Evolutionary conservation across 2,797 vertebrate genomes (phyloP).

Genomic region (Hozukius guyotensis): DNA sequence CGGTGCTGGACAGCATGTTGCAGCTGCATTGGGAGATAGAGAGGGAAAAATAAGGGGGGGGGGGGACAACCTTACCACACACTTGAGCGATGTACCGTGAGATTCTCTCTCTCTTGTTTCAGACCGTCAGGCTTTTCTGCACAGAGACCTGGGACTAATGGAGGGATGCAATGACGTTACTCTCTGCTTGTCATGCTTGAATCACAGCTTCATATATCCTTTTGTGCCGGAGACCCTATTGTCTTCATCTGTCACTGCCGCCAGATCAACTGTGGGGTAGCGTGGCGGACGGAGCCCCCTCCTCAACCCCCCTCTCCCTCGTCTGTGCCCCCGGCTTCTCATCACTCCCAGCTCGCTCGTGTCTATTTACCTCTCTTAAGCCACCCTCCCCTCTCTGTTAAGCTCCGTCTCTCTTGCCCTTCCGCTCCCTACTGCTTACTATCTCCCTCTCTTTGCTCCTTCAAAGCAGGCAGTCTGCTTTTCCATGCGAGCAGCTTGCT

Average conservation of each 20-base stretch:
- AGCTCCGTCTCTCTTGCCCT: constrained; percentile 66
- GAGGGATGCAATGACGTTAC: constrained; percentile 68
- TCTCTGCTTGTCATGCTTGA: constrained; percentile 76
- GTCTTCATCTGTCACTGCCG: constrained; percentile 69
- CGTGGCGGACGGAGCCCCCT: constrained; percentile 67
- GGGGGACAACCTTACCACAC: constrained; percentile 54
- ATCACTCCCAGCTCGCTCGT: constrained; percentile 62
- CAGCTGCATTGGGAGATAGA: constrained; percentile 57
- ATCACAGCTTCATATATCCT: constrained; percentile 70
- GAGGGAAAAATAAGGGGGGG: constrained; percentile 47
- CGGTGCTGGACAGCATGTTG: constrained; percentile 66
- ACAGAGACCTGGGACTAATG: constrained; percentile 72
- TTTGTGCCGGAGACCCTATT: constrained; percentile 75
- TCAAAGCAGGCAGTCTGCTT: constrained; percentile 79
- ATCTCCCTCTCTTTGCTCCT: constrained; percentile 74
- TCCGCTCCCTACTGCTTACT: constrained; percentile 62
- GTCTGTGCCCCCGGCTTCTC: constrained; percentile 65
- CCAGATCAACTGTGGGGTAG: constrained; percentile 75
- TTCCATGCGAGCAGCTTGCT: constrained; percentile 82
- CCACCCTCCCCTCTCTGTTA: constrained; percentile 70
- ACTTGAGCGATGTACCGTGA: constrained; percentile 67
- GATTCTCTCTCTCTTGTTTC: constrained; percentile 68
- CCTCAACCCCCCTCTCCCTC: constrained; percentile 66
- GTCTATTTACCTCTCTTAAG: constrained; percentile 74
- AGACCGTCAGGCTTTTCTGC: constrained; percentile 55